Conservation (phyloP, 2,113 vertebrate genomes). For the Peucedramus taeniatus region DNA sequence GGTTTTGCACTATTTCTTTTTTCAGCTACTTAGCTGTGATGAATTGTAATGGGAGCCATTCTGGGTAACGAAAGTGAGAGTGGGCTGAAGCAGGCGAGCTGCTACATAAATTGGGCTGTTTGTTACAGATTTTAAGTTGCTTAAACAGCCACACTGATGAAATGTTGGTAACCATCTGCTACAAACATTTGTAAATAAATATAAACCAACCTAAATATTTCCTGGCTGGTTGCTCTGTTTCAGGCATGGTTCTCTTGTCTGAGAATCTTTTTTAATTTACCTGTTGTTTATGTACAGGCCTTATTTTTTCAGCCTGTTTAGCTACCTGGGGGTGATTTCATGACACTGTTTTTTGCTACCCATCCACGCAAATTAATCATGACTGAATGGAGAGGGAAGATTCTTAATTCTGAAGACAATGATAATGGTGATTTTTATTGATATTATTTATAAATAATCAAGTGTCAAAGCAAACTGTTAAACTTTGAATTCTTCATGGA, state of each 20-base stretch:
- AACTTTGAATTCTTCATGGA: not conserved
- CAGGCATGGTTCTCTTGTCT: not conserved
- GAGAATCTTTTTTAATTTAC: not conserved
- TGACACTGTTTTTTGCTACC: not conserved
- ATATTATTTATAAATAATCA: not conserved
- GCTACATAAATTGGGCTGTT: slow-evolving; percentile 27
- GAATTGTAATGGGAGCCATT: not conserved
- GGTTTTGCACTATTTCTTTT: not conserved
- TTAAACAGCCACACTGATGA: slow-evolving; percentile 18
- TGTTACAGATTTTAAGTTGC: slow-evolving; percentile 42
- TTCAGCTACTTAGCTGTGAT: not conserved
- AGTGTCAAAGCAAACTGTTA: not conserved
- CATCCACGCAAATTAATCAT: not conserved
- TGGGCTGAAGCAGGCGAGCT: not conserved
- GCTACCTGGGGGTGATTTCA: not conserved
- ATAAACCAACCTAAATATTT: slow-evolving; percentile 18
- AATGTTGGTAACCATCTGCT: slow-evolving; percentile 51
- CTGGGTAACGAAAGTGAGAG: not conserved
- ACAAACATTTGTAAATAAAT: slow-evolving; percentile 50
- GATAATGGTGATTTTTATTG: not conserved
- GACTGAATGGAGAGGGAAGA: not conserved
- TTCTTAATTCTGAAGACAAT: not conserved
- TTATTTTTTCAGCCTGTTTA: not conserved
- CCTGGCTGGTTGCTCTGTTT: not conserved
- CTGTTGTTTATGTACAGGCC: not conserved